phyloP scores from a whole-genome alignment of 2,113 vertebrate genomes.

The Hassar affinis region DNA sequence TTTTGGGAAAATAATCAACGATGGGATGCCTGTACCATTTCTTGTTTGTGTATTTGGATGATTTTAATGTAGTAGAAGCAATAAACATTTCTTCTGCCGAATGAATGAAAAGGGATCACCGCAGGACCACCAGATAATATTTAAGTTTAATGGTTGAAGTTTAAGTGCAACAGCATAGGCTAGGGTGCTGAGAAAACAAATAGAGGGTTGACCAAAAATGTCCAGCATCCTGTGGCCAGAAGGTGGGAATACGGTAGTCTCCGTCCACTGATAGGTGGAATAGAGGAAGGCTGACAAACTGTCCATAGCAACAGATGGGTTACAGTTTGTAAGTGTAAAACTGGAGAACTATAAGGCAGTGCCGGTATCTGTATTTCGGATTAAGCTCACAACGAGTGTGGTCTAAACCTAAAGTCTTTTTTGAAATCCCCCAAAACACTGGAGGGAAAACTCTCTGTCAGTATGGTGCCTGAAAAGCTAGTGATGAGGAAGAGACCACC shows the following conservation, averaged over 20 bases:
- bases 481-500: no score
- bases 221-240: background rate
- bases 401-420: background rate
- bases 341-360: background rate
- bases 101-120: background rate
- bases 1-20: background rate
- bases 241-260: background rate
- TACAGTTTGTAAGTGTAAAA: background rate
- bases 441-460: background rate
- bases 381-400: background rate
- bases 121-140: background rate
- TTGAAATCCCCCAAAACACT: background rate
- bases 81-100: background rate
- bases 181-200: conserved; percentile 5
- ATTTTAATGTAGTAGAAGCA: background rate
- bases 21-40: background rate
- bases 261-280: background rate
- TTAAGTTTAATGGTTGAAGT: background rate
- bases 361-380: background rate
- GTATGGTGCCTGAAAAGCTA: background rate
- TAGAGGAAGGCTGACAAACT: background rate
- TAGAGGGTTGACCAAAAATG: background rate
- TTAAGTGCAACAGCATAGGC: background rate
- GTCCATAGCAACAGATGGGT: background rate
- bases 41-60: background rate